A percentile compares a stretch with the other conserved stretches of the same genome.
phyloP scores from a whole-genome alignment of 53 echinoderm and acorn worm species.

The Apostichopus leukothele region DNA sequence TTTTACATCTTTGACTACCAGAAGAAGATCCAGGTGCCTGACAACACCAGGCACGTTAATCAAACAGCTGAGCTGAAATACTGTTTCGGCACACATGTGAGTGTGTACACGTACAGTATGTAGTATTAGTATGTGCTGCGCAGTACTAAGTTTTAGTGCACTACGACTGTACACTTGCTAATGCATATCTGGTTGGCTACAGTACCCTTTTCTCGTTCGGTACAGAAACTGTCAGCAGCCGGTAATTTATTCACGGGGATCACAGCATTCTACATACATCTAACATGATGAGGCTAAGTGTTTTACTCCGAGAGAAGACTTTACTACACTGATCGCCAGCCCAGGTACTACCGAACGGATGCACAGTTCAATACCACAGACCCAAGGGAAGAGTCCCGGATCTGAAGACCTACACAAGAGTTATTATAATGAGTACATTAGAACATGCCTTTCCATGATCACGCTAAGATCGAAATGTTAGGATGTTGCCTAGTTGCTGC shows the following conservation, averaged over 20 bases:
- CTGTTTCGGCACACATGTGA: constrained; percentile 1
- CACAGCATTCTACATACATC: background rate
- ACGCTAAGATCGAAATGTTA: background rate
- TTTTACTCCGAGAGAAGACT: background rate
- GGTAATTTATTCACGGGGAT: constrained; percentile 34
- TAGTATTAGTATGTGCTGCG: background rate
- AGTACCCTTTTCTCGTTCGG: background rate
- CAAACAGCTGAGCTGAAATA: constrained; percentile 46
- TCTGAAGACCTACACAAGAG: background rate
- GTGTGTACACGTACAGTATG: no score
- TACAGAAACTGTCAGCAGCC: constrained; percentile 15
- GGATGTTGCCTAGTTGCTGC: background rate
- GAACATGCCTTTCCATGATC: background rate
- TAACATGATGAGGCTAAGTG: background rate
- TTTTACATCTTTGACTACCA: background rate
- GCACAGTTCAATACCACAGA: background rate
- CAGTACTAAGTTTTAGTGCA: constrained; percentile 5
- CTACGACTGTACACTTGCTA: constrained; percentile 27
- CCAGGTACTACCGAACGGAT: background rate
- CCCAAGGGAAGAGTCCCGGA: background rate
- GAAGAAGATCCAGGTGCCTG: constrained; percentile 26
- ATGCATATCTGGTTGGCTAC: background rate
- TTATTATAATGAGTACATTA: background rate
- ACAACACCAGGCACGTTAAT: constrained; percentile 27
- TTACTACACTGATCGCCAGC: background rate